A percentile compares a stretch with the other conserved stretches of the same genome.
These are phyloP conservation scores for Platyscapa corneri DNA, from an alignment of 1,140 invertebrate genomes.

Conservation along the genomic window DNA sequence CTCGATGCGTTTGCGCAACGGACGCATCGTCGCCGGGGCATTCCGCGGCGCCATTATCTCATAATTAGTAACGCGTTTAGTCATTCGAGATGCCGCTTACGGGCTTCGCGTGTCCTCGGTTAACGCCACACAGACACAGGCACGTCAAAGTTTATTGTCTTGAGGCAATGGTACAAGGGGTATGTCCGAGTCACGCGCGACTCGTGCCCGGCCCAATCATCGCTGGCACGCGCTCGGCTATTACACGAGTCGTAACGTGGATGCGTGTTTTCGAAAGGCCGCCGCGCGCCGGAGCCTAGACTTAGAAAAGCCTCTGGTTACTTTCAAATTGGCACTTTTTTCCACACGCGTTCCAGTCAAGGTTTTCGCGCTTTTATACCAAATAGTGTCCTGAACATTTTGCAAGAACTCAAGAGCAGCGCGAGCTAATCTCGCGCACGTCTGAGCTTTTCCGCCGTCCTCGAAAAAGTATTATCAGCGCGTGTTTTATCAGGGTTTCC, in stretches of 20 bases:
- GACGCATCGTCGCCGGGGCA: not conserved
- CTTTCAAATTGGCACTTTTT: slow-evolving; percentile 42
- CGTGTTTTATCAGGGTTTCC: too few species aligned
- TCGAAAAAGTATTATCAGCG: too few species aligned
- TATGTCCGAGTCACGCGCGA: too few species aligned
- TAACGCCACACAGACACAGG: too few species aligned
- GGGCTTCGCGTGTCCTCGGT: not conserved
- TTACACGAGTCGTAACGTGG: not conserved
- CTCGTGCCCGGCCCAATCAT: not conserved
- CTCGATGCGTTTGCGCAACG: not conserved
- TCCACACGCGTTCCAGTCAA: not conserved
- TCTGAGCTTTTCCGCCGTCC: not conserved
- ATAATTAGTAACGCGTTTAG: slow-evolving; percentile 18
- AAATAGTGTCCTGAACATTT: not conserved
- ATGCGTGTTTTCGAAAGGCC: slow-evolving; percentile 11
- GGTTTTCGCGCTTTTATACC: not conserved
- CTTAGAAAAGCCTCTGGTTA: not conserved
- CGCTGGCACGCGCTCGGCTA: not conserved
- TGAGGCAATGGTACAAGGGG: too few species aligned
- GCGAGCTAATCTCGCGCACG: not conserved
- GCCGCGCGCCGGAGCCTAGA: not conserved
- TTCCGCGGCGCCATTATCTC: slow-evolving; percentile 10
- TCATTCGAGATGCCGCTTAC: not conserved
- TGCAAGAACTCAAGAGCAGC: not conserved
- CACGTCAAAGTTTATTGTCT: slow-evolving; percentile 16